phyloP scores from a whole-genome alignment of 2,888 invertebrate genomes.

The Stratiomys singularior region DNA sequence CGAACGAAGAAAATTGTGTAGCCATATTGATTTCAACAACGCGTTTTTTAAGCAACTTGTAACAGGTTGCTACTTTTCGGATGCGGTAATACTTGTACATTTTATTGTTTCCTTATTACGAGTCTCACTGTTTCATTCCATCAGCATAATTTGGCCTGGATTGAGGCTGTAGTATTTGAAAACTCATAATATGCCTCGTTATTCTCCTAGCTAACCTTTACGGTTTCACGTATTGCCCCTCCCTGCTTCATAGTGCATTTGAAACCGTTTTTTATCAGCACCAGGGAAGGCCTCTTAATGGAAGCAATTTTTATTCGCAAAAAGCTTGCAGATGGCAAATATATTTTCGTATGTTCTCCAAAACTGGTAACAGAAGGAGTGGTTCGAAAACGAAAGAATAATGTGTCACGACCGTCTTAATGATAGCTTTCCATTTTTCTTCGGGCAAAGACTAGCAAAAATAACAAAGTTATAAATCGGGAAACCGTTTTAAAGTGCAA shows the following conservation, averaged over 20 bases:
- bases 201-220: neutral
- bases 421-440: slow-evolving; percentile 42
- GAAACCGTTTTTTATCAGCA: slow-evolving; percentile 6
- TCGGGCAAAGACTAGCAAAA: slow-evolving; percentile 24
- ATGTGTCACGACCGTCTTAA: slow-evolving; percentile 41
- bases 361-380: slow-evolving; percentile 11
- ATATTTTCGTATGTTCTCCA: slow-evolving; percentile 37
- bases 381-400: slow-evolving; percentile 37
- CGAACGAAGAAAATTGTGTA: slow-evolving; percentile 45
- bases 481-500: slow-evolving; percentile 32
- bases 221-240: neutral
- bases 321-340: slow-evolving; percentile 45
- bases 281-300: slow-evolving; percentile 37
- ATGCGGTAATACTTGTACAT: too few species aligned
- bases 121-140: slow-evolving; percentile 26
- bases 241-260: neutral
- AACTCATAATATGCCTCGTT: slow-evolving; percentile 3
- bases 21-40: slow-evolving; percentile 43
- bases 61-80: slow-evolving; percentile 46
- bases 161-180: slow-evolving; percentile 4
- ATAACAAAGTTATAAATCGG: slow-evolving; percentile 40
- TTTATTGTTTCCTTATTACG: neutral
- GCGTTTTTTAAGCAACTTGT: slow-evolving; percentile 3
- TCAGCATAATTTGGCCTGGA: slow-evolving; percentile 19
- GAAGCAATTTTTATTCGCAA: slow-evolving; percentile 47